Conservation (phyloP, 2,888 invertebrate species). For the Pyrochroa serraticornis region DNA sequence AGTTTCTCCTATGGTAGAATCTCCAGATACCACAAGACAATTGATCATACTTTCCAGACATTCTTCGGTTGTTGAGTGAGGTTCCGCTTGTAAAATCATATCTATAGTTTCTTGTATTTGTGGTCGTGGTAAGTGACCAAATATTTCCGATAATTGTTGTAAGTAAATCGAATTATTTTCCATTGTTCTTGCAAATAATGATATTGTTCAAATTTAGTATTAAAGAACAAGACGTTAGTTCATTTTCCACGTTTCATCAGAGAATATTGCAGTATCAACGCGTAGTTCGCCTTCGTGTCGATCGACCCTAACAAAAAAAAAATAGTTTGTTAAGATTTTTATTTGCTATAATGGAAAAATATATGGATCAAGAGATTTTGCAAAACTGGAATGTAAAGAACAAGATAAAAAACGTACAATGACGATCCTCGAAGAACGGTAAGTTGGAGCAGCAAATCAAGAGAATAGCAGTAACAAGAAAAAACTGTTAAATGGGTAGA, state of each 20-base stretch:
- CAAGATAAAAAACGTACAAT: no score
- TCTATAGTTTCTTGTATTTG: constrained; percentile 12
- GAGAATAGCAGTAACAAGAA: no score
- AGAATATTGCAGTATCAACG: not conserved
- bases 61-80: constrained; percentile 4
- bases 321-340: not conserved
- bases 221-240: no score
- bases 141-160: not conserved
- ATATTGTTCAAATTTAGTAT: no score
- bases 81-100: constrained; percentile 8
- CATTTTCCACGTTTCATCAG: not conserved
- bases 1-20: constrained; percentile 1
- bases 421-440: no score
- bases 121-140: not conserved
- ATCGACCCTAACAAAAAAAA: not conserved
- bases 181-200: no score
- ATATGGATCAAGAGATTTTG: no score
- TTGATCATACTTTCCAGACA: constrained; percentile 22
- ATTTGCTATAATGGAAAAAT: not conserved
- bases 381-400: no score
- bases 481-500: no score
- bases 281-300: no score
- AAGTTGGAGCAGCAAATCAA: no score
- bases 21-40: constrained; percentile 16
- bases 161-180: not conserved